phyloP scores from a whole-genome alignment of 2,797 vertebrate genomes.

The Paratrypauchen microcephalus region DNA sequence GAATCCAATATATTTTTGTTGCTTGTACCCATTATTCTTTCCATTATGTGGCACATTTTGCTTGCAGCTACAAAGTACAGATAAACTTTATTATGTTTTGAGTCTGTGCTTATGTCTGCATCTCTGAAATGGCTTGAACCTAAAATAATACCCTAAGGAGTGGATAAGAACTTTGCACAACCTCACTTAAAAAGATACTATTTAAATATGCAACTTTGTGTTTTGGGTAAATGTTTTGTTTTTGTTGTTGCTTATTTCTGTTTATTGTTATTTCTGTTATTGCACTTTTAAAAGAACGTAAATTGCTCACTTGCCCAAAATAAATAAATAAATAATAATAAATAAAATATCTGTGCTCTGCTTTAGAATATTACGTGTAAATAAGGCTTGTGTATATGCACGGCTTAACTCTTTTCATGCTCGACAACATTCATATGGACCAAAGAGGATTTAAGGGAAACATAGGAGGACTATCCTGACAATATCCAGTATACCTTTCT shows the following conservation, averaged over 20 bases:
- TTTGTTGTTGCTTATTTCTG: too few species aligned
- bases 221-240: too few species aligned
- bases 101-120: slow-evolving; percentile 4
- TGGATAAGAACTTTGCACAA: slow-evolving; percentile 3
- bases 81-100: background rate
- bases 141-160: slow-evolving; percentile 5
- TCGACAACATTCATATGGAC: background rate
- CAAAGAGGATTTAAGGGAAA: slow-evolving; percentile 9
- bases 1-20: background rate
- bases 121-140: slow-evolving; percentile 1
- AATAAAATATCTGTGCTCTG: background rate
- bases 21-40: background rate
- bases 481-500: background rate
- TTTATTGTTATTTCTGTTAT: too few species aligned
- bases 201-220: slow-evolving; percentile 2
- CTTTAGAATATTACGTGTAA: background rate
- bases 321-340: too few species aligned
- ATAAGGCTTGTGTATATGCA: background rate
- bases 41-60: slow-evolving; percentile 4
- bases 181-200: background rate
- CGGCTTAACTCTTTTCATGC: background rate
- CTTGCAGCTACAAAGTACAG: slow-evolving; percentile 5
- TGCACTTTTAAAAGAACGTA: too few species aligned
- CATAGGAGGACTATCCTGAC: slow-evolving; percentile 9
- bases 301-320: too few species aligned